Percentiles rank a stretch among this genome's conserved stretches.
phyloP scores from a whole-genome alignment of 2,797 vertebrate genomes.

The Psittacula derbiana region DNA sequence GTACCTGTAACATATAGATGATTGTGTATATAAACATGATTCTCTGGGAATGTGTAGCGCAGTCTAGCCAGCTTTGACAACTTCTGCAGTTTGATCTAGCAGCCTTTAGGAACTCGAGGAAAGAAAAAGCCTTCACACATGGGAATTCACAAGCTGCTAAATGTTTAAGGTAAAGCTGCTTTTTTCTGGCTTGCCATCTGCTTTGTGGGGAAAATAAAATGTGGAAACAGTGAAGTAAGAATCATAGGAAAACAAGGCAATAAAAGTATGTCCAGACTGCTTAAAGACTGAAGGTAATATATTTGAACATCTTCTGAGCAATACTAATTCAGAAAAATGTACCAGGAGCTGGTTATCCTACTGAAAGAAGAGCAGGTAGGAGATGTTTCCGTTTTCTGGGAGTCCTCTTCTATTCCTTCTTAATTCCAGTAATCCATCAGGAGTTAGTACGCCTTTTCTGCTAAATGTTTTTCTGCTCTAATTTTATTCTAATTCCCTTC shows the following conservation, averaged over 20 bases:
- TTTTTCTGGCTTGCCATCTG: not conserved
- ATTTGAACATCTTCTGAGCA: not conserved
- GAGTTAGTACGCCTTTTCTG: not conserved
- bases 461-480: not conserved
- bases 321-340: not conserved
- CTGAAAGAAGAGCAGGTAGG: not conserved
- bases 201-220: not conserved
- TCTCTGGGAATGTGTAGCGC: not conserved
- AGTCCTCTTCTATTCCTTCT: not conserved
- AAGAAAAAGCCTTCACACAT: not conserved
- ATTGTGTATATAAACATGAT: not conserved
- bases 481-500: not conserved
- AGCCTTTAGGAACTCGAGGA: not conserved
- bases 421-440: not conserved
- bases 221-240: not conserved
- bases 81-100: not conserved
- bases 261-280: not conserved
- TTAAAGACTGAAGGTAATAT: not conserved
- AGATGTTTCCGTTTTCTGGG: not conserved
- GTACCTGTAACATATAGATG: not conserved
- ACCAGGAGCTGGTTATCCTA: not conserved
- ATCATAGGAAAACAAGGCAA: not conserved
- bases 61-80: not conserved
- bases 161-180: not conserved
- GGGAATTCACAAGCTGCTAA: not conserved